Evolutionary conservation across 2,888 invertebrate species (phyloP), one percentile per base, ranked within the genome.

Genomic region (Diploptera punctata): DNA sequence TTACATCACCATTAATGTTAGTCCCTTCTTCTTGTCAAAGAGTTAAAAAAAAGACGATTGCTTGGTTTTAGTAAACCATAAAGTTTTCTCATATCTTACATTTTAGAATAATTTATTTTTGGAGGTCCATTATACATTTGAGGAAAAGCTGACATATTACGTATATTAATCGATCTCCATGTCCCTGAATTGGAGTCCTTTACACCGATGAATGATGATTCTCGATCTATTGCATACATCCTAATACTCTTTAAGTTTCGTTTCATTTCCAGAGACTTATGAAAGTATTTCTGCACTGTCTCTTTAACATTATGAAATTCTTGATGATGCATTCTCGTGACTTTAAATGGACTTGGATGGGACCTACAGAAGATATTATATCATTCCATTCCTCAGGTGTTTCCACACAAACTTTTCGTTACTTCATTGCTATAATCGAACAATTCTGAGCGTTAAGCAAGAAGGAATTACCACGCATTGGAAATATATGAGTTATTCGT

Each of bases 351-450:
- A 54, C 24, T 24, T 21, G 54, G 26, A 54, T 54, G 54, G 21
- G 54, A 54, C 54, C 54, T 54, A 54, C 54, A 54, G 26, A 54
- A 54, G 54, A 54, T 21, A 54, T 21, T 54, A 54, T 10, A 24
- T 54, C 9, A 54, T 54, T 54, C 54, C 54, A 54, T 54, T 54
- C 54, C n/a, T 54, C 54, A 54, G 21, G 24, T 54, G 54, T 54
- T 54, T 54, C 54, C 54, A 54, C 54, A 54, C 54, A 54, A 19
- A 54, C 54, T 21, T 54, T 54, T 54, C 54, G 3, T 54, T 54
- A 21, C 54, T 54, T 19, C 54, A 21, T 54, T 54, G 54, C 19
- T 54, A 54, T 54, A 21, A 24, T 54, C 5, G 24, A 18, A 16
- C 3, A 54, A 21, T 54, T 5, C 5, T 21, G 24, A 54, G 3